Evolutionary conservation across 2,113 vertebrate species (phyloP).

Genomic region (Anser brachyrhynchus): DNA sequence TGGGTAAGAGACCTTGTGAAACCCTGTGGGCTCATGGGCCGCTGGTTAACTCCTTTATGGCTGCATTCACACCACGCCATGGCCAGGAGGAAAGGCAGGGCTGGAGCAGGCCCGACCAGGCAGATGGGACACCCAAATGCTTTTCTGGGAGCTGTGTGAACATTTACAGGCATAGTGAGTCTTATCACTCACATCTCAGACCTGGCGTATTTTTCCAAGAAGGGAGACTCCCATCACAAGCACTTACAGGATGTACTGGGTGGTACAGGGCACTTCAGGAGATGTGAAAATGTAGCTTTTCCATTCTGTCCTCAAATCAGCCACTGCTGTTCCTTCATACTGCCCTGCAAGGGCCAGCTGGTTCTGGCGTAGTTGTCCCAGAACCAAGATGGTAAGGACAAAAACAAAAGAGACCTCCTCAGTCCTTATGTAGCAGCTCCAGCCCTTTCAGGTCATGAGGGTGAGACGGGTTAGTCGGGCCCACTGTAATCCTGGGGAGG

Average conservation of each 20-base stretch:
- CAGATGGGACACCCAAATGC: not conserved
- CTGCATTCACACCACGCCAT: not conserved
- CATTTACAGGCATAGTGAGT: accelerated
- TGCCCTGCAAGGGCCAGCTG: not conserved
- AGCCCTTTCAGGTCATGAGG: not conserved
- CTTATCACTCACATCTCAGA: not conserved
- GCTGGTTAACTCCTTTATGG: not conserved
- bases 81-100: not conserved
- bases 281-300: not conserved
- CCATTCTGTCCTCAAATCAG: not conserved
- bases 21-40: accelerated
- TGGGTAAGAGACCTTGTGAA: not conserved
- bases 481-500: not conserved
- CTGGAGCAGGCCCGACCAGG: not conserved
- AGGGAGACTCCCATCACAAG: not conserved
- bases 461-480: not conserved
- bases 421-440: not conserved
- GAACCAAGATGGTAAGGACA: not conserved
- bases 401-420: not conserved
- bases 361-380: not conserved
- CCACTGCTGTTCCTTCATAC: not conserved
- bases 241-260: not conserved
- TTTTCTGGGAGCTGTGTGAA: not conserved
- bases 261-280: not conserved
- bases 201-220: not conserved